phyloP scores from a whole-genome alignment of 2,888 invertebrate species.

The Diarsia brunnea region DNA sequence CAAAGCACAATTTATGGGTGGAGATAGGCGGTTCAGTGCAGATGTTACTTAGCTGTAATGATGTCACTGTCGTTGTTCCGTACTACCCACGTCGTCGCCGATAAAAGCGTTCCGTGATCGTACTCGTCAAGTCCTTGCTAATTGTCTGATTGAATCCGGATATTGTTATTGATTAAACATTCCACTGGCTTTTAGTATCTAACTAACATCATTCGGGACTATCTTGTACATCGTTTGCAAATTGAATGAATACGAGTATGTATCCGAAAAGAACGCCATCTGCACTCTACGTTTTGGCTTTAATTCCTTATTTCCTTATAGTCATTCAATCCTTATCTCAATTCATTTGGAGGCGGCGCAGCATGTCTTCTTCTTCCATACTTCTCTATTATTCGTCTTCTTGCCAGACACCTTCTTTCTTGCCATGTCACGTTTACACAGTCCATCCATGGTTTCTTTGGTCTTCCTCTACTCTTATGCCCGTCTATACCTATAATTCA shows the following conservation, averaged over 20 bases:
- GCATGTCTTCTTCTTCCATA: too few species aligned
- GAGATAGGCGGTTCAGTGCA: slow-evolving; percentile 35
- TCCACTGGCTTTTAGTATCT: slow-evolving; percentile 24
- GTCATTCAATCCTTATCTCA: background rate
- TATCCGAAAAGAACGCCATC: slow-evolving; percentile 11
- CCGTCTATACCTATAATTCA: too few species aligned
- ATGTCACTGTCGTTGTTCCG: slow-evolving; percentile 47
- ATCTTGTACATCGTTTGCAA: slow-evolving; percentile 20
- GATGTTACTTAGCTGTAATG: slow-evolving; percentile 59
- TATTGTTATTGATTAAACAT: slow-evolving; percentile 60
- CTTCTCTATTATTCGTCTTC: too few species aligned
- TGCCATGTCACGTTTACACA: too few species aligned
- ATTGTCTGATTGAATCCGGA: slow-evolving; percentile 60
- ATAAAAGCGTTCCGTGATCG: slow-evolving; percentile 62
- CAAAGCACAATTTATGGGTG: slow-evolving; percentile 33
- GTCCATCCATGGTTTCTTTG: too few species aligned
- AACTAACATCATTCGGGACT: slow-evolving; percentile 19
- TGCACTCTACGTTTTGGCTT: slow-evolving; percentile 7
- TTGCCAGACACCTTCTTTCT: too few species aligned
- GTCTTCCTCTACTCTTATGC: too few species aligned
- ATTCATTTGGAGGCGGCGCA: too few species aligned
- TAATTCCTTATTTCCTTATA: slow-evolving; percentile 12
- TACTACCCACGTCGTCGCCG: slow-evolving; percentile 42
- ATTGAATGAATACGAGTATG: slow-evolving; percentile 17
- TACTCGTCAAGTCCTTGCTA: slow-evolving; percentile 50